phyloP scores from a whole-genome alignment of 2,888 invertebrate genomes.

The Chrysodeixis includens region DNA sequence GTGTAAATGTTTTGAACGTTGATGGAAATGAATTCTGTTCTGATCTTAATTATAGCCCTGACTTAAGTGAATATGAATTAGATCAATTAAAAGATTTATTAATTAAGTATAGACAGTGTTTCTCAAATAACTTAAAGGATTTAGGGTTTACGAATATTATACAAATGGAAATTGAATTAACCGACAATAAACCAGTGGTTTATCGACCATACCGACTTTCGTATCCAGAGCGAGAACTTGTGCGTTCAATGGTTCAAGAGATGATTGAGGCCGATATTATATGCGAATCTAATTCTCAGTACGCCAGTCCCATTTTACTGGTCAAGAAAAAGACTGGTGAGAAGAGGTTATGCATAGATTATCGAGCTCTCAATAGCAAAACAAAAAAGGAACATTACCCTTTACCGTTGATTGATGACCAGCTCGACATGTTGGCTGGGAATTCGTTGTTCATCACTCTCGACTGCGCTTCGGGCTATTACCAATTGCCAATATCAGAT shows the following conservation, averaged over 20 bases:
- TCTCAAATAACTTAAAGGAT: no score
- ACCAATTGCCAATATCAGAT: neutral
- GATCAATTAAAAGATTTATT: no score
- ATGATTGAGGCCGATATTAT: slow-evolving; percentile 1
- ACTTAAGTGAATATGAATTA: no score
- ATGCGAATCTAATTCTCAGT: neutral
- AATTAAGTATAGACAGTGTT: no score
- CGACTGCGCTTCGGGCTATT: neutral
- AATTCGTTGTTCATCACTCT: neutral
- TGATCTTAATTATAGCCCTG: no score
- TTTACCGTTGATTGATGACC: neutral
- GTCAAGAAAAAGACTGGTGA: neutral
- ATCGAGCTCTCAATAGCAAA: slow-evolving; percentile 3
- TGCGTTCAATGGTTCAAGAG: slow-evolving; percentile 1
- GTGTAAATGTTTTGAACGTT: no score
- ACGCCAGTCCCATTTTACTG: slow-evolving; percentile 3
- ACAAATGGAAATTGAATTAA: slow-evolving; percentile 5
- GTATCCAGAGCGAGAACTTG: neutral
- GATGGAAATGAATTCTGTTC: no score
- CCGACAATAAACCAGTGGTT: neutral
- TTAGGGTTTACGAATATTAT: no score
- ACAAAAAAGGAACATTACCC: slow-evolving; percentile 3
- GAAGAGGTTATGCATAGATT: slow-evolving; percentile 5
- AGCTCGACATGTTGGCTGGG: neutral
- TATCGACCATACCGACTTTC: neutral